Evolutionary conservation across 2,888 invertebrate species (phyloP), one percentile per base, ranked within the genome.

Genomic region (Sinopyrophorus schimmeli): DNA sequence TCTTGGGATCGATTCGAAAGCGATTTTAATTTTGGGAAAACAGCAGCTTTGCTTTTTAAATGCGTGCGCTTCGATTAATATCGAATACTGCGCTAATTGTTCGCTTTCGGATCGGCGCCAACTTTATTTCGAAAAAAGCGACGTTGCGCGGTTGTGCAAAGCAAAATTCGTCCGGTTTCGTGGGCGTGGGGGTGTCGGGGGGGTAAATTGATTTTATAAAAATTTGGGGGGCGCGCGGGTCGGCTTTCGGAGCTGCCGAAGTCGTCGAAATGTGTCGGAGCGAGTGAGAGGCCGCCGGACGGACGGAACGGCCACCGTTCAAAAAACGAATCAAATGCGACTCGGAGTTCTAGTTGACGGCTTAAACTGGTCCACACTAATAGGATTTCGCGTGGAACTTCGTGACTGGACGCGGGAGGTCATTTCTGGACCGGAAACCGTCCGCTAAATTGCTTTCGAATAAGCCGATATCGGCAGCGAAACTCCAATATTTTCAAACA

Each of bases 241-340:
- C 38, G 40, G 35, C 35, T 42, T 48, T 48, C 42, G n/a, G n/a
- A n/a, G n/a, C n/a, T n/a, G n/a, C n/a, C n/a, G n/a, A n/a, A 30
- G 14, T 32, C 48, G 18, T 26, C 11, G 32, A 35, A 40, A 44
- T 39, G 46, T 47, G 46, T 32, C 32, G 39, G 39, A 47, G 32
- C 26, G 35, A 32, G 31, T 34, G 26, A 12, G 23, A 21, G 18
- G 37, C n/a, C n/a, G 27, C 31, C 17, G 47, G 28, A 37, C 41
- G 15, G 40, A 32, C 23, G 35, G 30, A 54, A 46, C 46, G 47
- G 37, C 15, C 47, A 34, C 37, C 42, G 41, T 37, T 57, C 53
- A 55, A 52, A 52, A 48, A 40, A n/a, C n/a, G 53, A 53, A 44
- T 58, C 55, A 39, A 41, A 52, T 52, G 55, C 55, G 53, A 55